Evolutionary conservation across 2,113 vertebrate genomes (phyloP).

Genomic region (Psilopsiagon aymara): DNA sequence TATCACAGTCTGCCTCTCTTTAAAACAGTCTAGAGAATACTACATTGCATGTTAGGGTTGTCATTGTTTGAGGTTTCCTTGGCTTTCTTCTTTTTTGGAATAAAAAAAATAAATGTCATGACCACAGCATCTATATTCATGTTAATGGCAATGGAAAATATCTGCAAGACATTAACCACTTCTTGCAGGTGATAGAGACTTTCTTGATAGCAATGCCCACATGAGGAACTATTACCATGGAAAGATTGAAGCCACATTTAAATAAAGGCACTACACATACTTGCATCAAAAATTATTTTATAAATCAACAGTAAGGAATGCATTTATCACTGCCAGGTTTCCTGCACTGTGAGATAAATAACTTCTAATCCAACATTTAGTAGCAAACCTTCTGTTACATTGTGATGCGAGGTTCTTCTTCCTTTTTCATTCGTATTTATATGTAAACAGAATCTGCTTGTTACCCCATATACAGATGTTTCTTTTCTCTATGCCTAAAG

Average conservation of each 20-base stretch:
- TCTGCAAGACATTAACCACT: not conserved
- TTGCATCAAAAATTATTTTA: not conserved
- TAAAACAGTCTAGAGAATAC: conserved; percentile 45
- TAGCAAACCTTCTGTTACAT: conserved; percentile 4
- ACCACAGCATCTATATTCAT: not conserved
- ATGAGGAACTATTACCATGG: not conserved
- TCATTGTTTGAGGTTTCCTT: not conserved
- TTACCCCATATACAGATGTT: conserved; percentile 16
- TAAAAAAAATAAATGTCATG: not conserved
- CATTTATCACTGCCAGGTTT: not conserved
- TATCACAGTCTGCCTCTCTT: conserved; percentile 50
- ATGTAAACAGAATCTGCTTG: conserved; percentile 34
- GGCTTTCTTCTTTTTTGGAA: not conserved
- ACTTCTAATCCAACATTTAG: conserved; percentile 9
- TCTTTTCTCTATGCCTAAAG: not conserved
- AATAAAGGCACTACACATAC: not conserved
- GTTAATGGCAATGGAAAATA: not conserved
- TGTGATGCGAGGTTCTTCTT: not conserved
- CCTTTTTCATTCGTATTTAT: not conserved
- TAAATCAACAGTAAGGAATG: not conserved
- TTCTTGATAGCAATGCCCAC: not conserved
- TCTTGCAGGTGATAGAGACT: not conserved
- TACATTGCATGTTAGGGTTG: not conserved
- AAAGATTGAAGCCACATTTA: not conserved
- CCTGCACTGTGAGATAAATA: not conserved